phyloP scores from a whole-genome alignment of 2,113 vertebrate genomes.

The Pavo muticus region DNA sequence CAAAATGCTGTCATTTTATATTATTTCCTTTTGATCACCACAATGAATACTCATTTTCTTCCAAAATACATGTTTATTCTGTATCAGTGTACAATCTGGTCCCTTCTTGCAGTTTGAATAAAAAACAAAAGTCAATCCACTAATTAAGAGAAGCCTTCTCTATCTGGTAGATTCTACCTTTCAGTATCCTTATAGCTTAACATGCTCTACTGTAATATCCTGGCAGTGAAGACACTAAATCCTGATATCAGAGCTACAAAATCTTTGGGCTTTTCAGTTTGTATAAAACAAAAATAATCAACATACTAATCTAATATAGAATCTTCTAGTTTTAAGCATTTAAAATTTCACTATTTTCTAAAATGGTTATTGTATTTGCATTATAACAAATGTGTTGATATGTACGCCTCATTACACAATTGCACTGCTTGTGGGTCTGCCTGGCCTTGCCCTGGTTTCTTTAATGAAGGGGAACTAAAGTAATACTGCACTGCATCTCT shows the following conservation, averaged over 20 bases:
- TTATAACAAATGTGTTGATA: neutral
- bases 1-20: neutral
- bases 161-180: neutral
- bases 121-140: neutral
- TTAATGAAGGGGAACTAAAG: slow-evolving; percentile 6
- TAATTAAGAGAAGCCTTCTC: neutral
- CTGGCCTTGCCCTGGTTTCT: neutral
- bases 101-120: neutral
- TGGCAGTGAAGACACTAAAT: neutral
- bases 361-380: neutral
- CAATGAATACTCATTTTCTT: neutral
- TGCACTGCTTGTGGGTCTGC: neutral
- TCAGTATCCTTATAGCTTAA: neutral
- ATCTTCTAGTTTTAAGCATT: neutral
- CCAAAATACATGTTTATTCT: neutral
- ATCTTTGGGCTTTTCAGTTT: neutral
- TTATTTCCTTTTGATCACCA: neutral
- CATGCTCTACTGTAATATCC: neutral
- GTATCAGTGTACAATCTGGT: neutral
- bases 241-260: neutral
- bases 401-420: neutral
- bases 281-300: neutral
- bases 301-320: neutral
- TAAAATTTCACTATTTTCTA: neutral
- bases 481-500: neutral